These are phyloP conservation scores for Melanargia galathea DNA, from an alignment of 2,888 invertebrate genomes.

Conservation along the genomic window DNA sequence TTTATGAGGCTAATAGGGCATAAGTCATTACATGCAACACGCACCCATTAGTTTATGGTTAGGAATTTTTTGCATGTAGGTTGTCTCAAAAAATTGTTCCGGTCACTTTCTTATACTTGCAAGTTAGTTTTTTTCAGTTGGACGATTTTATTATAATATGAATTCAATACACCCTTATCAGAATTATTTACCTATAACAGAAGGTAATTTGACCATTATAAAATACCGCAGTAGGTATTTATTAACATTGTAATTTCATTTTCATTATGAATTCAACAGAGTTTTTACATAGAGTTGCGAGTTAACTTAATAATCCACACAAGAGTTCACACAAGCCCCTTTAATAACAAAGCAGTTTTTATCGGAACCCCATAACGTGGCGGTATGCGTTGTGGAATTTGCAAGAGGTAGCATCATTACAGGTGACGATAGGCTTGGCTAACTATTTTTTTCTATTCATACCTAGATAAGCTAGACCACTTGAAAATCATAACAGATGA, in stretches of 20 bases:
- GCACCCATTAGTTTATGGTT: neutral
- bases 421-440: neutral
- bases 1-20: too few species aligned
- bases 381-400: constrained; percentile 20
- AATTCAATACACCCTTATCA: neutral
- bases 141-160: neutral
- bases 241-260: constrained; percentile 16
- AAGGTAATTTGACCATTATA: constrained; percentile 25
- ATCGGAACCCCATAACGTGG: constrained; percentile 15
- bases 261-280: constrained; percentile 18
- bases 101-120: neutral
- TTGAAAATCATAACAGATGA: neutral
- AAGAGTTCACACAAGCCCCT: too few species aligned
- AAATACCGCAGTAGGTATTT: constrained; percentile 22
- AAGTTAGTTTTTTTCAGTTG: constrained; percentile 4
- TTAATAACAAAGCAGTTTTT: constrained; percentile 16
- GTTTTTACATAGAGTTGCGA: constrained; percentile 22
- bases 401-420: constrained; percentile 2
- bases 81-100: neutral
- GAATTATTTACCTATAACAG: too few species aligned
- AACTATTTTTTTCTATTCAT: neutral
- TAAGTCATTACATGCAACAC: too few species aligned
- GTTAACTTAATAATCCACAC: constrained; percentile 19
- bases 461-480: neutral
- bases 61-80: neutral